A percentile compares a stretch with the other conserved stretches of the same genome.
phyloP scores from a whole-genome alignment of 1,140 invertebrate species.

The Scylla paramamosain region DNA sequence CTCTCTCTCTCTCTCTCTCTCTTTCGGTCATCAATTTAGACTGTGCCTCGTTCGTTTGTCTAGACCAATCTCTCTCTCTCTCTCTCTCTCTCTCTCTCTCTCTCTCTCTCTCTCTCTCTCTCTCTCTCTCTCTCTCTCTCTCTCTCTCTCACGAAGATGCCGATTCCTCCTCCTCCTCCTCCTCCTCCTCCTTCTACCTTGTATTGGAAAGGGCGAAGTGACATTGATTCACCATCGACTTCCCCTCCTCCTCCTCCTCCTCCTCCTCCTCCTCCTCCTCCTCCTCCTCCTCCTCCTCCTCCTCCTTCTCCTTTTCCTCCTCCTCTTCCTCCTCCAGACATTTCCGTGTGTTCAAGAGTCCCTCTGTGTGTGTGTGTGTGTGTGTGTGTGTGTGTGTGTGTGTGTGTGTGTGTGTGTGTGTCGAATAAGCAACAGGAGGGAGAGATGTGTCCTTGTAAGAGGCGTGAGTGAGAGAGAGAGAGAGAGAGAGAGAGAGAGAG shows the following conservation, averaged over 20 bases:
- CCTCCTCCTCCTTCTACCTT: not conserved
- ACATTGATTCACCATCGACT: conserved; percentile 13
- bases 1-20: not conserved
- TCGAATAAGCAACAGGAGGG: not conserved
- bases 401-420: conserved; percentile 47
- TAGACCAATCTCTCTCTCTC: no score
- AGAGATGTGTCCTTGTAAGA: not conserved
- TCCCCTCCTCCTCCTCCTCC: not conserved
- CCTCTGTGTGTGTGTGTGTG: conserved; percentile 25
- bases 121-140: no score
- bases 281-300: conserved; percentile 5
- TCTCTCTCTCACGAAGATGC: not conserved
- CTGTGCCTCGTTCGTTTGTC: no score
- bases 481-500: no score
- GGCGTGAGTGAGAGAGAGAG: not conserved
- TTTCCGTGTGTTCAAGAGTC: not conserved
- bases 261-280: not conserved
- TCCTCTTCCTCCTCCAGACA: not conserved
- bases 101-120: no score
- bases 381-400: conserved; percentile 47
- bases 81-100: no score
- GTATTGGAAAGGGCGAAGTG: conserved; percentile 20
- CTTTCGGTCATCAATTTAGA: not conserved
- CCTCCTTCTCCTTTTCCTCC: not conserved
- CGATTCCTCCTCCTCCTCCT: conserved; percentile 25